Conservation (phyloP, 2,888 invertebrate genomes). For the Zygaena filipendulae region DNA sequence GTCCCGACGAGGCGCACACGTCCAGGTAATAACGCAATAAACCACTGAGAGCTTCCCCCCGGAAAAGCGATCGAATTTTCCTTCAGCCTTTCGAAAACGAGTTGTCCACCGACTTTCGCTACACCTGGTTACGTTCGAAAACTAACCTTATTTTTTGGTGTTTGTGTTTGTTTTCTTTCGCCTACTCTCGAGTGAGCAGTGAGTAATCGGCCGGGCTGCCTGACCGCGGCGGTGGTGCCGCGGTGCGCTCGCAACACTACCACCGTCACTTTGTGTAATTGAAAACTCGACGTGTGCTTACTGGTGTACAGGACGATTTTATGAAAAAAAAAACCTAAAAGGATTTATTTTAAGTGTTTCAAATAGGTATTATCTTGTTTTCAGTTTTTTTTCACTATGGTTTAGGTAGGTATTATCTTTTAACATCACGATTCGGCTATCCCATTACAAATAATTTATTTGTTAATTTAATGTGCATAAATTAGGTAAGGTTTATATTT, state of each 20-base stretch:
- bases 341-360: too few relatives aligned
- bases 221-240: slow-evolving; percentile 53
- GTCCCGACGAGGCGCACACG: slow-evolving; percentile 61
- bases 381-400: too few relatives aligned
- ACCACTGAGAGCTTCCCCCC: slow-evolving; percentile 65
- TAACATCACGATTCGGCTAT: too few relatives aligned
- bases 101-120: slow-evolving; percentile 48
- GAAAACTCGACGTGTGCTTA: slow-evolving; percentile 65
- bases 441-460: too few relatives aligned
- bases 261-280: slow-evolving; percentile 65
- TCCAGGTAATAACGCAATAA: slow-evolving; percentile 70
- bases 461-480: too few relatives aligned
- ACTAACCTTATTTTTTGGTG: slow-evolving; percentile 38
- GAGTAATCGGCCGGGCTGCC: slow-evolving; percentile 51
- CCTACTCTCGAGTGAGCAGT: slow-evolving; percentile 29
- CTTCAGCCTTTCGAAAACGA: slow-evolving; percentile 60
- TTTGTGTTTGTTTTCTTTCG: slow-evolving; percentile 35
- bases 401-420: too few relatives aligned
- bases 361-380: too few relatives aligned
- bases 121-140: slow-evolving; percentile 28
- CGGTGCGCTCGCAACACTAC: slow-evolving; percentile 43
- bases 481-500: too few relatives aligned
- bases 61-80: slow-evolving; percentile 67
- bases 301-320: slow-evolving; percentile 50
- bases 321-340: too few relatives aligned